phyloP scores from a whole-genome alignment of 2,797 vertebrate species.

The Acridotheres tristis region DNA sequence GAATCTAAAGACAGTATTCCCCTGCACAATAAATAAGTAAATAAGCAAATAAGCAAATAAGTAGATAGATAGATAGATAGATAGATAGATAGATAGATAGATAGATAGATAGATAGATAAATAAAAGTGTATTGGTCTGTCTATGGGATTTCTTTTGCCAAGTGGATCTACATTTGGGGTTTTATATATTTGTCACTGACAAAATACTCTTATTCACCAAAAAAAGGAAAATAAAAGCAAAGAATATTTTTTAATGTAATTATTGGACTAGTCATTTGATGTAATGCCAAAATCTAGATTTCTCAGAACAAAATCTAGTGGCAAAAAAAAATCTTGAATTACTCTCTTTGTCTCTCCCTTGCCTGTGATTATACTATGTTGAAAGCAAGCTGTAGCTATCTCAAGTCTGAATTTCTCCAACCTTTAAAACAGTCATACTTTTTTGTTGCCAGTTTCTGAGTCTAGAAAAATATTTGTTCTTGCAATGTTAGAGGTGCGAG shows the following conservation, averaged over 20 bases:
- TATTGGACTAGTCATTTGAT: neutral
- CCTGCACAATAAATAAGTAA: neutral
- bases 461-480: neutral
- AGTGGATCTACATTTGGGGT: neutral
- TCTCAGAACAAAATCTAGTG: neutral
- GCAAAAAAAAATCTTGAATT: neutral
- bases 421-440: neutral
- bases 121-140: neutral
- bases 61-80: too few species aligned
- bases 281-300: neutral
- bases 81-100: too few species aligned
- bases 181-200: neutral
- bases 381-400: neutral
- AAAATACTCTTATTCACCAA: neutral
- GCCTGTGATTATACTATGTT: neutral
- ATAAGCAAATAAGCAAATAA: too few species aligned
- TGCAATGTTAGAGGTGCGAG: neutral
- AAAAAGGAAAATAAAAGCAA: neutral
- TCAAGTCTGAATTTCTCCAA: neutral
- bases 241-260: conserved; percentile 4
- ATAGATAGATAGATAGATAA: too few species aligned
- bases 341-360: neutral
- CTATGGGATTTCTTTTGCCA: neutral
- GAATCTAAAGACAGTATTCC: neutral
- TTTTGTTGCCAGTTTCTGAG: neutral